Evolutionary conservation across 2,797 vertebrate species (phyloP).

Genomic region (Apodemus agrarius): DNA sequence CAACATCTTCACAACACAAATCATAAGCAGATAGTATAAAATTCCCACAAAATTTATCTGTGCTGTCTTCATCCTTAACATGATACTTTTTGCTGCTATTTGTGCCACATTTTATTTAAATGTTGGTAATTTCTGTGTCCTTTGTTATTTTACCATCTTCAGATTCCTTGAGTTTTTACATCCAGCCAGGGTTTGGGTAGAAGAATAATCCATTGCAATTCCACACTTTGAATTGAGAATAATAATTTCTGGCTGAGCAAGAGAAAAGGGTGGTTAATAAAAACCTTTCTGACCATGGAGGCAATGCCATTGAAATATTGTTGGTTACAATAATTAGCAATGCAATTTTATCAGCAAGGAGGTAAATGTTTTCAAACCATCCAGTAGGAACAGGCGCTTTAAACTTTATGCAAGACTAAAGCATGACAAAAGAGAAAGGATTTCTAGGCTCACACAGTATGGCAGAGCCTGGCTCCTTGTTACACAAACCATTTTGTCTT

Average conservation of each 20-base stretch:
- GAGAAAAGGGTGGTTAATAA: not conserved
- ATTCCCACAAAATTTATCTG: not conserved
- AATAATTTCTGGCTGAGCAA: conserved; percentile 8
- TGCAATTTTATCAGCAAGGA: not conserved
- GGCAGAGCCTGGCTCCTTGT: not conserved
- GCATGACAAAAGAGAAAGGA: not conserved
- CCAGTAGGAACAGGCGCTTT: not conserved
- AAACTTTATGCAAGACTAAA: conserved; percentile 24
- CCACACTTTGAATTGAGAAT: conserved; percentile 50
- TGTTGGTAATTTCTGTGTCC: not conserved
- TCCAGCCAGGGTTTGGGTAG: not conserved
- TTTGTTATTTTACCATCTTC: not conserved
- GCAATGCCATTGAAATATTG: conserved; percentile 10
- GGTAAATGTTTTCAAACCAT: not conserved
- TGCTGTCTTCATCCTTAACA: not conserved
- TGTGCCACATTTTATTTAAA: conserved; percentile 20
- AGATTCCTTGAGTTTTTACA: conserved; percentile 11
- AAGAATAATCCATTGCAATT: conserved; percentile 41
- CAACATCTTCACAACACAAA: not conserved
- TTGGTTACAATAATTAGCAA: not conserved
- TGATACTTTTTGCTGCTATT: not conserved
- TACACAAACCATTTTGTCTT: not conserved
- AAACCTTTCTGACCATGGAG: conserved; percentile 13
- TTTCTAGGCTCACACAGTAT: not conserved
- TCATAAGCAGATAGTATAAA: conserved; percentile 35